Evolutionary conservation across 2,113 vertebrate genomes (phyloP).

Genomic region (Sigmodon hispidus): DNA sequence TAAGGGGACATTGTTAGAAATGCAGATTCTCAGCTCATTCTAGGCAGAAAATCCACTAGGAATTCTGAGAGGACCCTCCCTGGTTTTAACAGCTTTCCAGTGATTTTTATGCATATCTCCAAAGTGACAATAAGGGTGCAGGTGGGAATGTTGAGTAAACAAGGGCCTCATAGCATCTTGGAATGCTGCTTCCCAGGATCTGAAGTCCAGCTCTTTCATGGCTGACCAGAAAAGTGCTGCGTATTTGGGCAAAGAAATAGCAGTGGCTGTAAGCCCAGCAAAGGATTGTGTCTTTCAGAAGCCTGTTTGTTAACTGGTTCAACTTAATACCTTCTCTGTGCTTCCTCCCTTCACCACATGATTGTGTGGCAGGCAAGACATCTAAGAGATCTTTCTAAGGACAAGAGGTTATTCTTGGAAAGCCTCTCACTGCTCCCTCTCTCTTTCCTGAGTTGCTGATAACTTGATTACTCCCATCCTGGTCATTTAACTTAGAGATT

Average conservation of each 20-base stretch:
- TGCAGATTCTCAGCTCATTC: neutral
- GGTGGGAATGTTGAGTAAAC: neutral
- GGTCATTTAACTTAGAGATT: neutral
- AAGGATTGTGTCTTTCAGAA: neutral
- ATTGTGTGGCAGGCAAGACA: neutral
- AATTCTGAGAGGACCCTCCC: neutral
- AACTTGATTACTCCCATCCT: neutral
- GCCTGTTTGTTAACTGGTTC: neutral
- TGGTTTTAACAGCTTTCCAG: too few species aligned
- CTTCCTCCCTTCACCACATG: accelerated
- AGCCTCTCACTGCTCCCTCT: neutral
- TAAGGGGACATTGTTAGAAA: neutral
- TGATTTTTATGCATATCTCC: too few species aligned
- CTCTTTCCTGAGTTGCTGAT: neutral
- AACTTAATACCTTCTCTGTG: accelerated
- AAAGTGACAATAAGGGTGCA: neutral
- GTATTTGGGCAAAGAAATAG: neutral
- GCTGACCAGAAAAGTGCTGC: neutral
- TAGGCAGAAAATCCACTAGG: neutral
- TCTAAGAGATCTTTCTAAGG: neutral
- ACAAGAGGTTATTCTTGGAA: neutral
- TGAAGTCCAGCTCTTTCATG: neutral
- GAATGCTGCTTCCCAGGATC: neutral
- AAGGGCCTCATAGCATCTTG: neutral
- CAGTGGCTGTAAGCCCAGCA: neutral